Conservation (phyloP, 2,113 vertebrate species). For the Hyaena hyaena region DNA sequence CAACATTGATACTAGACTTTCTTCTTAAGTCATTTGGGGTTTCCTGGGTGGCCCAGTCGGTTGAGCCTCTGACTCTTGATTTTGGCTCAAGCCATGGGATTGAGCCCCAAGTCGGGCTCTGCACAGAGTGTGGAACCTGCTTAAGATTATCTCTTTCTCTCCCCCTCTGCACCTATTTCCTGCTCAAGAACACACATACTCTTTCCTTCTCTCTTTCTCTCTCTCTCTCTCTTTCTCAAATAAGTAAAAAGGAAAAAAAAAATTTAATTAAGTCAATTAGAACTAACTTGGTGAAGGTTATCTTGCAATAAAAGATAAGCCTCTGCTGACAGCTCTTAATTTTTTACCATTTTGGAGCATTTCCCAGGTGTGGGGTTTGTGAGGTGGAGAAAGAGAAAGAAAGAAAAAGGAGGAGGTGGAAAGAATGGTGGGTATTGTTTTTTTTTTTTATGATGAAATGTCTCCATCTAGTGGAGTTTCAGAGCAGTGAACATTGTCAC, state of each 20-base stretch:
- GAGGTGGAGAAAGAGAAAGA: too few relatives aligned
- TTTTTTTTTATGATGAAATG: constrained; percentile 71
- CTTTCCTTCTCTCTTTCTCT: too few relatives aligned
- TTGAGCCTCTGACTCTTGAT: too few relatives aligned
- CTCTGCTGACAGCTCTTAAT: constrained; percentile 37
- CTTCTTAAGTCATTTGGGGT: not conserved
- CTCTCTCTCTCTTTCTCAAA: too few relatives aligned
- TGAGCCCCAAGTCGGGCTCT: too few relatives aligned
- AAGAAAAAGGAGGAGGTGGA: not conserved
- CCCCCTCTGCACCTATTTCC: too few relatives aligned
- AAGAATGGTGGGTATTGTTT: not conserved
- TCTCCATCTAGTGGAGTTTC: constrained; percentile 78
- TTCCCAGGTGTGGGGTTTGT: not conserved
- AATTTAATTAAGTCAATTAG: not conserved
- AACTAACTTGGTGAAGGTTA: constrained; percentile 36
- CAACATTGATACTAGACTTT: not conserved
- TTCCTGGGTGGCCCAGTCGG: too few relatives aligned
- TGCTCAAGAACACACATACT: too few relatives aligned
- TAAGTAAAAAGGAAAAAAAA: too few relatives aligned
- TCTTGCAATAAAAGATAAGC: constrained; percentile 11
- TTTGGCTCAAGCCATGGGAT: too few relatives aligned
- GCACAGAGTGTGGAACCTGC: too few relatives aligned
- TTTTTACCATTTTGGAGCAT: constrained; percentile 51
- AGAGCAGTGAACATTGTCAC: constrained; percentile 1
- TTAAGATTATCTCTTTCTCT: too few relatives aligned